Evolutionary conservation across 2,888 invertebrate species (phyloP).

Genomic region (Crepidodera aurea): DNA sequence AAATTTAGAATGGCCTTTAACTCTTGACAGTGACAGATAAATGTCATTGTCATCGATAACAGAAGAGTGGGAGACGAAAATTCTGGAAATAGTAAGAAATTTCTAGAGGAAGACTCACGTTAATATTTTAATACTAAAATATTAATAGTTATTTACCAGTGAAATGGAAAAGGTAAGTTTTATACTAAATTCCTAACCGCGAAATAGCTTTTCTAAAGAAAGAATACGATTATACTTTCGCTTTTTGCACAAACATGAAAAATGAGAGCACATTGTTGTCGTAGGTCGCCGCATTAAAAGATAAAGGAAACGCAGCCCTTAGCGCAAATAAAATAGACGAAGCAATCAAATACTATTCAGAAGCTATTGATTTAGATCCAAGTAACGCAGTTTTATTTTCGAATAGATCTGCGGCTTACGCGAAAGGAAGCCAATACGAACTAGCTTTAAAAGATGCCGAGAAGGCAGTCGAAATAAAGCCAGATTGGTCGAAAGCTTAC

Average conservation of each 20-base stretch:
- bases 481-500: slow-evolving; percentile 88
- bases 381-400: slow-evolving; percentile 90
- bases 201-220: not conserved
- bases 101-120: slow-evolving; percentile 5
- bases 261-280: slow-evolving; percentile 37
- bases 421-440: slow-evolving; percentile 78
- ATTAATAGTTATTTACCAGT: not conserved
- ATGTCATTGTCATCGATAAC: not conserved
- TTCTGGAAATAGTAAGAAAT: slow-evolving; percentile 28
- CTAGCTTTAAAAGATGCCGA: slow-evolving; percentile 87
- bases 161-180: slow-evolving; percentile 37
- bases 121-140: slow-evolving; percentile 6
- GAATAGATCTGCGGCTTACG: slow-evolving; percentile 90
- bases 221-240: not conserved
- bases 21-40: not conserved
- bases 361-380: slow-evolving; percentile 81
- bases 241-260: slow-evolving; percentile 16
- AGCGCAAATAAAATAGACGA: slow-evolving; percentile 79
- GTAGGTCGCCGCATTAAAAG: slow-evolving; percentile 83
- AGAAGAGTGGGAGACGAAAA: slow-evolving; percentile 22
- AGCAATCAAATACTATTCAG: slow-evolving; percentile 80
- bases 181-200: not conserved
- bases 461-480: slow-evolving; percentile 80
- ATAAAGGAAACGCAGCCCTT: slow-evolving; percentile 86
- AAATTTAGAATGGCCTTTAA: not conserved